Evolutionary conservation across 2,888 invertebrate species (phyloP), one percentile per base, ranked within the genome.

Genomic region (Ophion costatus): DNA sequence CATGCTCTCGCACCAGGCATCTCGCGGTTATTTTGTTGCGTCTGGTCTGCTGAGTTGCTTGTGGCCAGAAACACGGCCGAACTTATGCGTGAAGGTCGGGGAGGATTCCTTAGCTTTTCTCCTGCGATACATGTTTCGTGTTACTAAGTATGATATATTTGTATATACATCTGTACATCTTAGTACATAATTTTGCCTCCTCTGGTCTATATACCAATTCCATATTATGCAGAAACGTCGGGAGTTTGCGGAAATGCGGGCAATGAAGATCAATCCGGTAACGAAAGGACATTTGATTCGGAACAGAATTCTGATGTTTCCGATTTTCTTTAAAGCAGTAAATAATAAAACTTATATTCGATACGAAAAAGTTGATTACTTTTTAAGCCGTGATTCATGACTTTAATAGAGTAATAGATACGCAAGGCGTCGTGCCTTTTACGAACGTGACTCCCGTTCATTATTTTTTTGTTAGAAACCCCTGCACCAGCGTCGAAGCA

Each of bases 1-100:
- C 76, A 77, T 38, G 69, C 59, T 74, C 73, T 51, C 24, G 67
- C 61, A 22, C 73, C 67, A 75, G 74, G 78, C 33, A 66, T 71
- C 75, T 83, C 69, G 77, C 67, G 80, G 83, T 83, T 85, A 80
- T 83, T 85, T 80, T 77, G 83, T 83, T 85, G 80, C 80, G 80
- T 85, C 83, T 83, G 57, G 76, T 77, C 76, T 77, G 57, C 22
- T 76, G 71, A 63, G 71, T 51, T 78, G 56, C 24, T 78, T 78
- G 82, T 63, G 78, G 78, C 76, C 76, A 76, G 80, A 71, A 71
- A 83, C 75, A 80, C 74, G 70, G 56, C 64, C 80, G 57, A 51
- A 80, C 69, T 76, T 59, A 67, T 77, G 64, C 64, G 33, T 71
- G 76, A 83, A 83, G 83, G 80, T 83, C 76, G 83, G 57, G 22